Evolutionary conservation across 23 tunicate genomes (phyloP), one percentile per base, ranked within the genome.

Genomic region (Ascidia mentula): DNA sequence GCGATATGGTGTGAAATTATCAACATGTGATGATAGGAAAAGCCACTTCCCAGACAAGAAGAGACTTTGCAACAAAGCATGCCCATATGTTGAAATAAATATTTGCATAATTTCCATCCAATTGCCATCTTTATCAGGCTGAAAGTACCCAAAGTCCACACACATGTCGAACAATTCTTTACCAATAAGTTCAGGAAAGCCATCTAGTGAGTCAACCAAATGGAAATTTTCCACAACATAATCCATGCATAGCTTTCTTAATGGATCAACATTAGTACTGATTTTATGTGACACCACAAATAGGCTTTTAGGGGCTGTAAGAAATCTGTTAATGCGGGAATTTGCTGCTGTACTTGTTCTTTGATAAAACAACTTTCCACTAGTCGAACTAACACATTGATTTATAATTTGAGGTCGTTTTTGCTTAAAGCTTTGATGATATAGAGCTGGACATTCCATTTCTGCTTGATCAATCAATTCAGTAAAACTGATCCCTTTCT

Each of bases 151-250:
- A 42, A 40, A 32, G 42, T 12, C 32, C 0, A 5, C 0, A 77
- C 80, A 77, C 37, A n/a, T 37, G 12, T 77, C 38, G 34, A 77
- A 77, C 45, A 77, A 36, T 77, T 77, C 69, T 31, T 77, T 34
- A 15, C 61, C 80, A 45, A 77, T 31, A n/a, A 77, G 69, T 34
- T 45, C 69, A 18, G 80, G 80, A 42, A 77, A 77, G 12, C 80
- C 80, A 5, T 31, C 30, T 1, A 77, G 37, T n/a, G 80, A 40
- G 37, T 77, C 80, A 45, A 77, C 36, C 69, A 42, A 40, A 28
- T 77, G 80, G 6, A 77, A 6, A 45, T 77, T 45, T 38, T 77
- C 22, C 1, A 74, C 78, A 5, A 74, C 78, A 74, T 37, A 74
- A 4, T 38, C 46, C 37, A 74, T 30, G 53, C 78, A 74, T 1